Conservation (phyloP, 2,888 invertebrate genomes). For the Lithophane socia region DNA sequence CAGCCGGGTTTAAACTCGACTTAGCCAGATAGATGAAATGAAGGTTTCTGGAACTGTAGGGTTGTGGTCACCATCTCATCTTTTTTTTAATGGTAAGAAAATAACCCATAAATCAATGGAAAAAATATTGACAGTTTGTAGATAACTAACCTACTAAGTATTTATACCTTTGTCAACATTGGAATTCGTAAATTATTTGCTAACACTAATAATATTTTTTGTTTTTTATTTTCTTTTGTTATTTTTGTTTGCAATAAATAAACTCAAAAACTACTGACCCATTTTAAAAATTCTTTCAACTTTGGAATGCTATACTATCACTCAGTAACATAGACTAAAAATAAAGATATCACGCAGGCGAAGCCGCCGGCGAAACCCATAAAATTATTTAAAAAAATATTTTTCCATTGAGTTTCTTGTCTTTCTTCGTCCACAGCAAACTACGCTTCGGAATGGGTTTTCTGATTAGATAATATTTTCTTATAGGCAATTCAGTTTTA, state of each 20-base stretch:
- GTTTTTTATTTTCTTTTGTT: too few relatives aligned
- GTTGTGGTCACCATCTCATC: slow-evolving; percentile 19
- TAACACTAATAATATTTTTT: too few relatives aligned
- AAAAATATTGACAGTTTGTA: background rate
- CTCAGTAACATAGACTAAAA: too few relatives aligned
- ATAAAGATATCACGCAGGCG: too few relatives aligned
- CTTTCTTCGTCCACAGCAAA: background rate
- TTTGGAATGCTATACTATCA: too few relatives aligned
- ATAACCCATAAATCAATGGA: background rate
- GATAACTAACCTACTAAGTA: background rate
- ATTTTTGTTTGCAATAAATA: too few relatives aligned
- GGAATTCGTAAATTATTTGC: background rate
- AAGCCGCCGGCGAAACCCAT: too few relatives aligned
- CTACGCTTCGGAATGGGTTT: background rate
- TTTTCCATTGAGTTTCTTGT: too few relatives aligned
- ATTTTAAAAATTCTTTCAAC: too few relatives aligned
- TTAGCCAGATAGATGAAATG: slow-evolving; percentile 61
- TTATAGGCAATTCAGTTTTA: background rate
- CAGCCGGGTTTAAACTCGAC: slow-evolving; percentile 53
- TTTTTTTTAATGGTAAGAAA: slow-evolving; percentile 2
- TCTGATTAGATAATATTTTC: background rate
- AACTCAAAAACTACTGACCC: too few relatives aligned
- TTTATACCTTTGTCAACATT: background rate
- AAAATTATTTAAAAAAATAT: too few relatives aligned
- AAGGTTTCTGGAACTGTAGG: slow-evolving; percentile 43